Evolutionary conservation across 2,888 invertebrate species (phyloP).

Genomic region (Tolmerus cingulatus): DNA sequence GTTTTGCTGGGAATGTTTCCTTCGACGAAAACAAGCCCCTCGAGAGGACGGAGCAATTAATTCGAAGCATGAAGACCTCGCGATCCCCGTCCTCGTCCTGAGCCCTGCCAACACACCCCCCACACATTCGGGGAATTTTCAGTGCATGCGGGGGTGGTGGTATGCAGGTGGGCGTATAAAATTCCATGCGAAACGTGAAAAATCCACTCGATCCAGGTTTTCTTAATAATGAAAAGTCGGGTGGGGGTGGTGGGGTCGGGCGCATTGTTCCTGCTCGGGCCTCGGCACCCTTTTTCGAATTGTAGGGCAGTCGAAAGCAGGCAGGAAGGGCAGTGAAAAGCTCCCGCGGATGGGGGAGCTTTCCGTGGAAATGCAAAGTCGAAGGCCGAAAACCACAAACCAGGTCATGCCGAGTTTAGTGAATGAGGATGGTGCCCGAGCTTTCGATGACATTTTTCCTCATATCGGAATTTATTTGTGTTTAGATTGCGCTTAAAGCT

Average conservation of each 20-base stretch:
- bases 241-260: neutral
- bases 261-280: neutral
- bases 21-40: neutral
- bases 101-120: neutral
- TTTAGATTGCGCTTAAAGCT: slow-evolving; percentile 34
- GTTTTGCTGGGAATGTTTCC: neutral
- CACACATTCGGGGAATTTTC: neutral
- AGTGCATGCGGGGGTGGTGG: neutral
- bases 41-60: neutral
- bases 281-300: neutral
- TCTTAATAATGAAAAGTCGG: neutral
- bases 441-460: slow-evolving; percentile 28
- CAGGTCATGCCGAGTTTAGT: neutral
- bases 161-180: neutral
- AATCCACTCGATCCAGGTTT: neutral
- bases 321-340: slow-evolving; percentile 16
- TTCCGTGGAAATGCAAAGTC: slow-evolving; percentile 5
- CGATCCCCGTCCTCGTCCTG: too few relatives aligned
- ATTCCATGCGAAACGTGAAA: neutral
- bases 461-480: slow-evolving; percentile 31
- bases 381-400: slow-evolving; percentile 18
- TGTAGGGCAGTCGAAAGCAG: neutral
- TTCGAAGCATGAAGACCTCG: neutral
- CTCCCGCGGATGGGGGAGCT: neutral
- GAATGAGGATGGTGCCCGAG: slow-evolving; percentile 13